Conservation (phyloP, 1,140 invertebrate species). For the Scylla paramamosain region DNA sequence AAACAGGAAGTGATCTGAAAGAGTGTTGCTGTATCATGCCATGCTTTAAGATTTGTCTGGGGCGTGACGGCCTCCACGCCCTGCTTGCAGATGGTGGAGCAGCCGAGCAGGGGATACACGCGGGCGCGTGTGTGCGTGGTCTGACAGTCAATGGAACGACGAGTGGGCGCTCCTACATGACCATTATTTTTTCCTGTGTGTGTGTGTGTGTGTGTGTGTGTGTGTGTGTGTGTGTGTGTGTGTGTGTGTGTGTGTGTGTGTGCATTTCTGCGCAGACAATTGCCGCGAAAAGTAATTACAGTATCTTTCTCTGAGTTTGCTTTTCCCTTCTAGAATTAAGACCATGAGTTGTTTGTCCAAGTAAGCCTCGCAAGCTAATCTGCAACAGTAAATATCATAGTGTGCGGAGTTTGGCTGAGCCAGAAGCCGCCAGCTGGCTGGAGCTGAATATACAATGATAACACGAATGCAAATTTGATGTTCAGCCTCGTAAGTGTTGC, state of each 20-base stretch:
- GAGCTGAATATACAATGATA: conserved; percentile 15
- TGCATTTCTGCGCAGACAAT: neutral
- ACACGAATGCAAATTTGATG: conserved; percentile 14
- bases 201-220: conserved; percentile 41
- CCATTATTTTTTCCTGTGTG: neutral
- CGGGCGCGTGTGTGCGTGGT: neutral
- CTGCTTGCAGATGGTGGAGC: neutral
- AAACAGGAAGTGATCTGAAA: too few relatives aligned
- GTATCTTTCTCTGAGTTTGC: neutral
- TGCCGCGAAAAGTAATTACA: neutral
- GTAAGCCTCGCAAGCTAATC: neutral
- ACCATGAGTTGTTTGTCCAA: conserved; percentile 5
- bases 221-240: conserved; percentile 38
- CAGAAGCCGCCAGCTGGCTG: neutral
- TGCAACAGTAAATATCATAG: neutral
- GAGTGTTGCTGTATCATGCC: too few relatives aligned
- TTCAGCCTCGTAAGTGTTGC: neutral
- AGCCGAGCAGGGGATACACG: neutral
- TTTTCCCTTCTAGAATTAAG: neutral
- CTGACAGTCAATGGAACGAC: too few relatives aligned
- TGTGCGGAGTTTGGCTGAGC: neutral
- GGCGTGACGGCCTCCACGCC: too few relatives aligned
- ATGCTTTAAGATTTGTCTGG: too few relatives aligned
- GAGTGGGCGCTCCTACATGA: too few relatives aligned
- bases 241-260: conserved; percentile 35